Conservation (phyloP, 2,888 invertebrate species). For the Pteria penguin region DNA sequence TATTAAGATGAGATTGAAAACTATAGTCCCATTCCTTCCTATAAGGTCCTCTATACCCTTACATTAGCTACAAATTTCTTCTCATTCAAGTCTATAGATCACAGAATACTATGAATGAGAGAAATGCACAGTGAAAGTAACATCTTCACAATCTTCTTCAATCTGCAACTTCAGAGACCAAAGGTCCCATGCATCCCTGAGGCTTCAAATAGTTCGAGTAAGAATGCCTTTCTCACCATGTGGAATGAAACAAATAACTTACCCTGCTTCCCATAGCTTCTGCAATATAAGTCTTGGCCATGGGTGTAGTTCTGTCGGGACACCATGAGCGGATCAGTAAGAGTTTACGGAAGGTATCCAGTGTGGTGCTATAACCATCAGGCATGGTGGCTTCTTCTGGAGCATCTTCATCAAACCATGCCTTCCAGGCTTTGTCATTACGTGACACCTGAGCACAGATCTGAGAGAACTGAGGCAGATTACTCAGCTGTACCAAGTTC, state of each 20-base stretch:
- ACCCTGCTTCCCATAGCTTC: slow-evolving; percentile 78
- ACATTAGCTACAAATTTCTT: too few relatives aligned
- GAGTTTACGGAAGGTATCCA: slow-evolving; percentile 79
- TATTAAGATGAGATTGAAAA: too few relatives aligned
- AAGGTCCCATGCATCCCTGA: too few relatives aligned
- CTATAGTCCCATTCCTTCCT: too few relatives aligned
- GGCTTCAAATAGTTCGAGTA: too few relatives aligned
- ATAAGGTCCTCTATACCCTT: too few relatives aligned
- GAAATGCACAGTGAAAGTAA: too few relatives aligned
- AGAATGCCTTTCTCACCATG: too few relatives aligned
- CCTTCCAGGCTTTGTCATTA: slow-evolving; percentile 81
- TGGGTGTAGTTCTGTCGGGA: slow-evolving; percentile 80
- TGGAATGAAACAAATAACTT: slow-evolving; percentile 35
- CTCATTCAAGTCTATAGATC: too few relatives aligned
- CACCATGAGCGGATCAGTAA: slow-evolving; percentile 79
- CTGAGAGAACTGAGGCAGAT: slow-evolving; percentile 79
- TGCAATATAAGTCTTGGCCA: slow-evolving; percentile 79
- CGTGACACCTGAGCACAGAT: slow-evolving; percentile 77
- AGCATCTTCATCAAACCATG: slow-evolving; percentile 80
- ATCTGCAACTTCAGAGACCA: too few relatives aligned
- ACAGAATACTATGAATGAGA: too few relatives aligned
- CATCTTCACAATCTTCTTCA: too few relatives aligned
- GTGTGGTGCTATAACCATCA: slow-evolving; percentile 78
- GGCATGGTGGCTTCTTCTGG: slow-evolving; percentile 79
- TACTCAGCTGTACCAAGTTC: slow-evolving; percentile 80